Evolutionary conservation across 2,888 invertebrate genomes (phyloP), one percentile per base, ranked within the genome.

Genomic region (Chymomyza caudatula): DNA sequence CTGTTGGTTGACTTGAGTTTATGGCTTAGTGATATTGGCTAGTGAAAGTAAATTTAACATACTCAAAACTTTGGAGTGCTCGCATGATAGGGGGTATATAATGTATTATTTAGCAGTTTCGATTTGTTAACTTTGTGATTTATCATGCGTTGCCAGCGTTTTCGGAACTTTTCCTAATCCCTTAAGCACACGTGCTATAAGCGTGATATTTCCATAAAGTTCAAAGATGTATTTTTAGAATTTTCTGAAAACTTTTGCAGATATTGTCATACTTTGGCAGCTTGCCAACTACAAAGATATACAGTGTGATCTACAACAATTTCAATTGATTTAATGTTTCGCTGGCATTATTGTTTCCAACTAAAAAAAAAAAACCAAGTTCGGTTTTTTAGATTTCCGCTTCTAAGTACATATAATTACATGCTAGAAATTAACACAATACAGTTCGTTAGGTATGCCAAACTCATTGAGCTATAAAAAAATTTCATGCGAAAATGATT

Each of bases 201-300:
- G 63, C 83, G 57, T 83, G 80, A 49, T 65, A 22, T 47, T 77
- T 77, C 62, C 64, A 74, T 77, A 65, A 51, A 62, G 20, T 51
- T 65, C 54, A 60, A 69, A 42, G 8, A 6, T 25, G 19, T 20
- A 59, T 57, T 68, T 65, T 59, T 63, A 61, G 19, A 64, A 52
- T 63, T 54, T 63, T 53, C 23, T 0, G 1, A 37, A 6, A 37
- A 11, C 29, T 11, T 37, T 37, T 37, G n/a, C n/a, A n/a, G n/a
- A n/a, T n/a, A n/a, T 25, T n/a, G 25, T 67, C 22, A 15, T 58
- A 19, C 53, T 43, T 63, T 69, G 69, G 68, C 57, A 15, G 22
- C 11, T 17, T 8, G 70, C 68, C 70, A 68, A 54, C 25, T 52
- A n/a, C n/a, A n/a, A n/a, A 66, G 5, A 51, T 42, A 17, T 20